phyloP scores from a whole-genome alignment of 2,113 vertebrate species.

The Gallinago paraguaiae region DNA sequence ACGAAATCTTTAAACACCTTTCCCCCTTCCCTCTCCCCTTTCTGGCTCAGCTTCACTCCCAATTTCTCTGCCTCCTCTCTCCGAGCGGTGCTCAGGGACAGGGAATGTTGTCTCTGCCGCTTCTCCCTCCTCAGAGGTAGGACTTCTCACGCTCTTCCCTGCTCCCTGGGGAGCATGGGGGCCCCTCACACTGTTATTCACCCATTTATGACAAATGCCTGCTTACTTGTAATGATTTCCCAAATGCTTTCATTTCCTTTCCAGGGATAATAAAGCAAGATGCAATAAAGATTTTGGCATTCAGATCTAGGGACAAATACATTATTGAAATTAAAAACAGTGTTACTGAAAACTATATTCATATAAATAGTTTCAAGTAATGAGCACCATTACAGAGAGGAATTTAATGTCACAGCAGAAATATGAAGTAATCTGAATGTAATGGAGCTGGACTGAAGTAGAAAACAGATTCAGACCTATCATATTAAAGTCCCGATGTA shows the following conservation, averaged over 20 bases:
- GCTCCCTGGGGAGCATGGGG: neutral
- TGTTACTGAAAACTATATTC: neutral
- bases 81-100: fast-evolving
- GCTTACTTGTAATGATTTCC: neutral
- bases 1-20: neutral
- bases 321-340: slow-evolving; percentile 34
- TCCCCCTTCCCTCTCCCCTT: neutral
- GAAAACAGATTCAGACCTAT: slow-evolving; percentile 4
- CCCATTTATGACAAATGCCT: neutral
- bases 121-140: neutral
- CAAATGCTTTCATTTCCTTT: neutral
- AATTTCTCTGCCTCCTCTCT: too few species aligned
- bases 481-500: neutral
- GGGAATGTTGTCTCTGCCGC: neutral
- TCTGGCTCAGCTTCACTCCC: neutral
- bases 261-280: neutral
- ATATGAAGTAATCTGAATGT: slow-evolving; percentile 12
- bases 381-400: neutral
- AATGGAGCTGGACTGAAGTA: neutral
- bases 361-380: slow-evolving; percentile 26
- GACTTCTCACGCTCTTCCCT: neutral
- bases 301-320: neutral
- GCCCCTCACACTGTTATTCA: neutral
- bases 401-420: slow-evolving; percentile 7
- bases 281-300: neutral